phyloP scores from a whole-genome alignment of 2,797 vertebrate genomes.

The Aulostomus chinensis region DNA sequence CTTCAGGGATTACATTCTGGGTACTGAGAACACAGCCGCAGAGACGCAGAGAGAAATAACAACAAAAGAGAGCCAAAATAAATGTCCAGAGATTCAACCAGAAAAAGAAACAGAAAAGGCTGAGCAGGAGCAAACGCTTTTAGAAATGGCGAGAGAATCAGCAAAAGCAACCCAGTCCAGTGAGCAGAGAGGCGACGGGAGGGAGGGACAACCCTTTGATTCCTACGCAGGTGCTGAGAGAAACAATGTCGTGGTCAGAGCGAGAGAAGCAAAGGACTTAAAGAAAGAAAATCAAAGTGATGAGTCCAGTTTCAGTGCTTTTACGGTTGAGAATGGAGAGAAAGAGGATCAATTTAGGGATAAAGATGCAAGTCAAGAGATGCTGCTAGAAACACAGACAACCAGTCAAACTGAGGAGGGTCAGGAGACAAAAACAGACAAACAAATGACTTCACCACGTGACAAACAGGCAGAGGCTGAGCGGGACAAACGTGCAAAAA shows the following conservation, averaged over 20 bases:
- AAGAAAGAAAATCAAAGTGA: constrained; percentile 22
- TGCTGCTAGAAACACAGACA: constrained; percentile 13
- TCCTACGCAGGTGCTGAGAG: constrained; percentile 14
- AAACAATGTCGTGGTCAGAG: constrained; percentile 10
- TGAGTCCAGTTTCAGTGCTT: constrained; percentile 6
- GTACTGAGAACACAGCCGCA: constrained; percentile 32
- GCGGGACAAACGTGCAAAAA: constrained; percentile 50
- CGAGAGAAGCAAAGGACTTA: constrained; percentile 9
- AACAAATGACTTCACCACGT: constrained; percentile 3
- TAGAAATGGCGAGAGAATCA: constrained; percentile 21
- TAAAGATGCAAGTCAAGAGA: constrained; percentile 17
- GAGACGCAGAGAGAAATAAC: constrained; percentile 33
- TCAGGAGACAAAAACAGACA: constrained; percentile 23
- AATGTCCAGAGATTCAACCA: constrained; percentile 19
- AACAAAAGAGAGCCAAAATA: constrained; percentile 9
- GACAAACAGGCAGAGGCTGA: constrained; percentile 16
- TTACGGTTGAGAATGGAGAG: constrained; percentile 5
- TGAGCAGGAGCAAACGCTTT: constrained; percentile 34
- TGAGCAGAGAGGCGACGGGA: constrained; percentile 22
- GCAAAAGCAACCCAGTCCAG: constrained; percentile 14
- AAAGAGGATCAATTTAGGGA: constrained; percentile 22
- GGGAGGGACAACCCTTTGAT: constrained; percentile 12
- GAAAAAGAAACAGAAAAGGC: constrained; percentile 18
- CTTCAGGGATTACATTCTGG: constrained; percentile 82
- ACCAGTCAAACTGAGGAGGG: constrained; percentile 1